Conservation (phyloP, 1,140 invertebrate species). For the Eurosta solidaginis region DNA sequence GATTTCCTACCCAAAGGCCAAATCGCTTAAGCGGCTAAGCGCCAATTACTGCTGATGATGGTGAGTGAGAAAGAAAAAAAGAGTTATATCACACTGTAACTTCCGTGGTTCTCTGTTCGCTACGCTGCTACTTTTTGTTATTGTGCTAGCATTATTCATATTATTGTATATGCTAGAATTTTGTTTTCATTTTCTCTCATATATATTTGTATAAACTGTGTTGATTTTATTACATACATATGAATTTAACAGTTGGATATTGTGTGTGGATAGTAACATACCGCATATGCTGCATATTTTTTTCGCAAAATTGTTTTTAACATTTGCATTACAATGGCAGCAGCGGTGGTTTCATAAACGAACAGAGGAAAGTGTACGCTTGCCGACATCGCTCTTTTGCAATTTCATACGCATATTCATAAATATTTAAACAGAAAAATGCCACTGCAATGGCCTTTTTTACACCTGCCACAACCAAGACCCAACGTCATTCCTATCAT, state of each 20-base stretch:
- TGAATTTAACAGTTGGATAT: neutral
- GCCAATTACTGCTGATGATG: no score
- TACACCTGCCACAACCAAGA: neutral
- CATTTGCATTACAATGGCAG: constrained; percentile 17
- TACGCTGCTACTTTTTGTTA: neutral
- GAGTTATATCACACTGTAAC: neutral
- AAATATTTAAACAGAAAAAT: neutral
- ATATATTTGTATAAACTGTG: neutral
- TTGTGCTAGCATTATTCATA: neutral
- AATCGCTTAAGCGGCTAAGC: no score
- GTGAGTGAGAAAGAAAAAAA: no score
- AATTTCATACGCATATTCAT: neutral
- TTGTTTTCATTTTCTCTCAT: neutral
- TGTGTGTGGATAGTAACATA: neutral
- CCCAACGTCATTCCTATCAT: neutral
- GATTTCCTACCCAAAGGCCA: no score
- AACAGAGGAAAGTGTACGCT: no score
- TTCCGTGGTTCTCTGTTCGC: neutral
- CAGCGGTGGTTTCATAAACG: constrained; percentile 3
- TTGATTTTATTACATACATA: neutral
- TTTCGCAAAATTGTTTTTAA: constrained; percentile 14
- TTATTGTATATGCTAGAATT: neutral
- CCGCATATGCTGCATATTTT: neutral
- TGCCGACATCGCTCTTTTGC: no score
- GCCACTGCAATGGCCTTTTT: constrained; percentile 5